These are phyloP conservation scores for Leptopilina myrica DNA, from an alignment of 2,888 invertebrate species.

Conservation along the genomic window DNA sequence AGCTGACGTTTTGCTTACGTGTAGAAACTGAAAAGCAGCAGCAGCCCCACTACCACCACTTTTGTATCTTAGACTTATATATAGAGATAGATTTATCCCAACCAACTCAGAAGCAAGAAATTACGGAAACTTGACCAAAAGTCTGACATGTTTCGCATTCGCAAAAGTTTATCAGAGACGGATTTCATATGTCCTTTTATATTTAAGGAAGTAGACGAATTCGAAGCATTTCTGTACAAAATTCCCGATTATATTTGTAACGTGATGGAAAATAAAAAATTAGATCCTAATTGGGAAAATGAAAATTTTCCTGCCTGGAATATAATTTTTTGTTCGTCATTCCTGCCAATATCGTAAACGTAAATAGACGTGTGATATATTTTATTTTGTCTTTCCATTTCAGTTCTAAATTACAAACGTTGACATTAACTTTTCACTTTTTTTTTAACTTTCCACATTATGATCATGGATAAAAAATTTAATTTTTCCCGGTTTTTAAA, in stretches of 20 bases:
- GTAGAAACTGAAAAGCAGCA: constrained; percentile 60
- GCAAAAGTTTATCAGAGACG: constrained; percentile 1
- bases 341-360: too few relatives aligned
- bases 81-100: constrained; percentile 22
- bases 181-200: background rate
- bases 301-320: too few relatives aligned
- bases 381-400: background rate
- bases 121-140: constrained; percentile 27
- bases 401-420: too few relatives aligned
- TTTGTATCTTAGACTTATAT: constrained; percentile 8
- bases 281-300: background rate
- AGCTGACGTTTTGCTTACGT: constrained; percentile 74
- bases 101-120: constrained; percentile 10
- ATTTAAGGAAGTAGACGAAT: too few relatives aligned
- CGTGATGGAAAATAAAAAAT: too few relatives aligned
- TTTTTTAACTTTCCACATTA: too few relatives aligned
- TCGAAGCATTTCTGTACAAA: background rate
- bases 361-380: background rate
- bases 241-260: background rate
- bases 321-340: too few relatives aligned
- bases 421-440: too few relatives aligned
- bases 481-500: too few relatives aligned
- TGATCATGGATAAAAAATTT: too few relatives aligned
- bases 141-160: constrained; percentile 28
- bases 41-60: background rate